A percentile compares a stretch with the other conserved stretches of the same genome.
phyloP scores from a whole-genome alignment of 1,140 invertebrate genomes.

The Apocrypta bakeri region DNA sequence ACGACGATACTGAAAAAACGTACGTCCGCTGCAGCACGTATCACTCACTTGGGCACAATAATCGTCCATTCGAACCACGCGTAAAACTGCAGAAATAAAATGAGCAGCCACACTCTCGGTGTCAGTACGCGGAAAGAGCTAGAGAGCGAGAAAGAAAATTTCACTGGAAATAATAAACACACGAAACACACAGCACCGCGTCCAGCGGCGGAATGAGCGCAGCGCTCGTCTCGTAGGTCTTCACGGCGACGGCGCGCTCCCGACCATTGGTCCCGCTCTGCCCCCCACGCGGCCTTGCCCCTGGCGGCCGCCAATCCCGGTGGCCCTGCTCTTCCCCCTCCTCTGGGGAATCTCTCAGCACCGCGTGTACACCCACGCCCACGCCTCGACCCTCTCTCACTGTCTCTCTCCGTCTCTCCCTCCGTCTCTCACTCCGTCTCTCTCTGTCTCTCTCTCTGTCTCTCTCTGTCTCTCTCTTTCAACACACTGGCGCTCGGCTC shows the following conservation, averaged over 20 bases:
- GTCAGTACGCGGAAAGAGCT: too few relatives aligned
- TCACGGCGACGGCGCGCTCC: constrained; percentile 40
- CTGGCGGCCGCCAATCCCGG: constrained; percentile 56
- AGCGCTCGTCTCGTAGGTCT: constrained; percentile 35
- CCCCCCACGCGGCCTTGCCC: constrained; percentile 53
- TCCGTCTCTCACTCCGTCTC: too few relatives aligned
- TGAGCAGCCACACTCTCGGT: too few relatives aligned
- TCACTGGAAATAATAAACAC: not conserved
- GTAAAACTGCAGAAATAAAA: too few relatives aligned
- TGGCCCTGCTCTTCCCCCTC: constrained; percentile 30
- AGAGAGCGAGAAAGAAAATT: not conserved
- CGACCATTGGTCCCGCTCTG: constrained; percentile 58
- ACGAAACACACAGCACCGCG: constrained; percentile 53
- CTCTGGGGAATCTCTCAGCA: not conserved
- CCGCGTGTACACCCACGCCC: constrained; percentile 73
- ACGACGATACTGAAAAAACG: too few relatives aligned
- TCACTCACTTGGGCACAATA: too few relatives aligned
- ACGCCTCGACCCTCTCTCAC: constrained; percentile 51
- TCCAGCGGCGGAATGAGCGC: constrained; percentile 60
- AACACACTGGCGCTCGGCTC: constrained; percentile 59
- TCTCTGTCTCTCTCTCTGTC: too few relatives aligned
- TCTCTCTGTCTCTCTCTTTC: too few relatives aligned
- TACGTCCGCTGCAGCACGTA: too few relatives aligned
- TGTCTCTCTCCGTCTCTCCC: too few relatives aligned
- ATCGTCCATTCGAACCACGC: too few relatives aligned